Base-by-base conservation (phyloP, 2,888 invertebrate genomes). In the Conomelus anceps region DNA sequence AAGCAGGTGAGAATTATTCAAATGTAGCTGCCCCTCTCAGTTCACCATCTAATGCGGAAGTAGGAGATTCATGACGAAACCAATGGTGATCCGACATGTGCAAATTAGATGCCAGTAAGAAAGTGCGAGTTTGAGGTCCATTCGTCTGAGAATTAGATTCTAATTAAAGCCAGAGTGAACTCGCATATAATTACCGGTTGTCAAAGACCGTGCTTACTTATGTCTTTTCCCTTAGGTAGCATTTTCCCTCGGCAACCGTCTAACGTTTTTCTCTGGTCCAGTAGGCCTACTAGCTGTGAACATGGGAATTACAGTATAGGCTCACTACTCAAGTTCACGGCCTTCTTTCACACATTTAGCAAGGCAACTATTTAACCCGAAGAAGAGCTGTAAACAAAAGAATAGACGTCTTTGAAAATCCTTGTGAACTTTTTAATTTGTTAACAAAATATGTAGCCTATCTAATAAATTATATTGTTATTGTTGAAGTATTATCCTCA, bases 1-100 rank as follows among this genome's bases (percentile, higher is more conserved):
- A 88, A 88, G 90, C 89, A 90, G 90, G 90, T 90, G 89, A 88
- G 89, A 90, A 90, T 90, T 90, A 90, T 90, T 89, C 90, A 89
- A 89, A 90, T 89, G 85, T 22, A 22, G 34, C 84, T n/a, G 9
- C 86, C 26, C 22, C n/a, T 23, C 24, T 26, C 26, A 26, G 87
- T 34, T 88, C 63, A 88, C 87, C 89, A 89, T 88, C 88, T 86
- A 88, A 86, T 84, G 85, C 86, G 89, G 89, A 89, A 89, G 89
- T 89, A 87, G 85, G 84, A 63, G 63, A 63, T 63, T 63, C 63
- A 63, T n/a, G 63, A n/a, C n/a, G 3, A n/a, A n/a, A 6, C 63
- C 63, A n/a, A 20, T 63, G n/a, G 11, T n/a, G 63, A 63, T 63
- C 63, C 63, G 63, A 63, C 63, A 63, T 63, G 63, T 63, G 63